Conservation (phyloP, 2,797 vertebrate species). For the Psittacula derbiana region DNA sequence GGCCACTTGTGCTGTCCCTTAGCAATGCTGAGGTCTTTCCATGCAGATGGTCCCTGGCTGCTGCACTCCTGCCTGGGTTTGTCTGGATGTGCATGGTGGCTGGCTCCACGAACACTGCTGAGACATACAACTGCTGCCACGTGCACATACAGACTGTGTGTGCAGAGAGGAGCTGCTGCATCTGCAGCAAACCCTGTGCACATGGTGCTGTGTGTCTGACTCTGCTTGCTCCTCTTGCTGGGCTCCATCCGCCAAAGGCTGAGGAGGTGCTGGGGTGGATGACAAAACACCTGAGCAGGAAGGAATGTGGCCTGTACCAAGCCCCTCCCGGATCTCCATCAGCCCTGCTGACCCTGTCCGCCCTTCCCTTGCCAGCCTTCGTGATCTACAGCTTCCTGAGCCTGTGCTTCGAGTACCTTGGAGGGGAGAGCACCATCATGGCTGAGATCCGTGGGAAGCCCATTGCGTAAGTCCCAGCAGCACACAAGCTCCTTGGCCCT, state of each 20-base stretch:
- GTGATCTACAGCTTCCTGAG: constrained; percentile 98
- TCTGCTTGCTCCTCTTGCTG: background rate
- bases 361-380: constrained; percentile 83
- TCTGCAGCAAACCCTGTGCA: background rate
- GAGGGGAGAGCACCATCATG: constrained; percentile 97
- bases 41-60: background rate
- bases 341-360: background rate
- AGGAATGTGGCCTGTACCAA: background rate
- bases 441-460: constrained; percentile 94
- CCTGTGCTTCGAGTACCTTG: constrained; percentile 96
- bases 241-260: background rate
- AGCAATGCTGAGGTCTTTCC: background rate
- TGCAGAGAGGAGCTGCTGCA: background rate
- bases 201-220: fast-evolving
- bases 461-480: constrained; percentile 81
- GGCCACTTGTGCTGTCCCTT: background rate
- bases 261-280: background rate
- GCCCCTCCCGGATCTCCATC: background rate
- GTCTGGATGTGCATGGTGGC: background rate
- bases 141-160: fast-evolving
- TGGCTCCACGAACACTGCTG: background rate
- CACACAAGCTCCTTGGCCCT: background rate
- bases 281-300: background rate
- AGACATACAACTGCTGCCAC: background rate
- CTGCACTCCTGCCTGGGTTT: background rate